These are phyloP conservation scores for Tenualosa ilisha DNA, from an alignment of 2,797 vertebrate species.

Conservation along the genomic window DNA sequence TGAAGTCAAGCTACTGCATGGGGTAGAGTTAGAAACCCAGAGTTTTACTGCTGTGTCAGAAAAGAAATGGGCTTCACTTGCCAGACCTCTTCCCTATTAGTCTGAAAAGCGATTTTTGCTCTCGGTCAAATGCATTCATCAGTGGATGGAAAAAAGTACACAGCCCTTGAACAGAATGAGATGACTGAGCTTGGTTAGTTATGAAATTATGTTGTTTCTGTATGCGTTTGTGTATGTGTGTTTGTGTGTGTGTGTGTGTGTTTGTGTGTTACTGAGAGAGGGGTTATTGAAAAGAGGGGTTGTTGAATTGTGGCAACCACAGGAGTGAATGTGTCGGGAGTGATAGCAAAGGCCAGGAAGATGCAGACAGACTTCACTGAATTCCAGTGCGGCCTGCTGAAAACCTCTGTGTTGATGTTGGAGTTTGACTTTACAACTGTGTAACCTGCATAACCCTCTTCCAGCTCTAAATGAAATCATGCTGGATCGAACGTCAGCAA, in stretches of 20 bases:
- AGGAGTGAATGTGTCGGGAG: background rate
- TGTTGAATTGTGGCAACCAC: slow-evolving; percentile 41
- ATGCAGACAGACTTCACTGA: background rate
- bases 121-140: slow-evolving; percentile 44
- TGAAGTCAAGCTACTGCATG: background rate
- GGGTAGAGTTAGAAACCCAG: background rate
- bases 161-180: slow-evolving; percentile 20
- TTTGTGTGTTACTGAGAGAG: background rate
- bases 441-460: background rate
- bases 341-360: background rate
- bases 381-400: background rate
- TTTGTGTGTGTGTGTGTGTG: background rate
- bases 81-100: slow-evolving; percentile 15
- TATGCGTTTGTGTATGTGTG: background rate
- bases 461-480: background rate
- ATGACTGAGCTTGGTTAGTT: slow-evolving; percentile 39
- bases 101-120: slow-evolving; percentile 17
- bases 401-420: background rate
- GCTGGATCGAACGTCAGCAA: background rate
- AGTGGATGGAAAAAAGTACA: background rate
- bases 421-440: background rate
- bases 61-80: background rate
- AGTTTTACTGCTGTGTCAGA: background rate
- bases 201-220: slow-evolving; percentile 41
- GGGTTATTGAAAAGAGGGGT: background rate